phyloP scores from a whole-genome alignment of 2,113 vertebrate genomes.

The Podilymbus podiceps region DNA sequence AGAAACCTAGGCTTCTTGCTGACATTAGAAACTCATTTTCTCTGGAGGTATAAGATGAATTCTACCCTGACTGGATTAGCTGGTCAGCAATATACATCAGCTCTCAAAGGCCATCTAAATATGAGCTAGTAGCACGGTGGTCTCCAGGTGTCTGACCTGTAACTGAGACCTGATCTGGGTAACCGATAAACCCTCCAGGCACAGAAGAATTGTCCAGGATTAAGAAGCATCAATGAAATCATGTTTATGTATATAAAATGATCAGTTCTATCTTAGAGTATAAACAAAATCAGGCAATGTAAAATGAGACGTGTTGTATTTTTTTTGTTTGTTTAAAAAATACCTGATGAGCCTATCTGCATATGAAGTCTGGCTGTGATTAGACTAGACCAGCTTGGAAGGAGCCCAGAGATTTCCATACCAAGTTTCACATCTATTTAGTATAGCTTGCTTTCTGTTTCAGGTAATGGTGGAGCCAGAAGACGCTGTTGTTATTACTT shows the following conservation, averaged over 20 bases:
- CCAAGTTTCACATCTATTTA: neutral
- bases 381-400: neutral
- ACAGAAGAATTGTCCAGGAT: neutral
- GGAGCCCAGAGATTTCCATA: neutral
- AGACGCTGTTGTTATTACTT: neutral
- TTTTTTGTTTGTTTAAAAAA: neutral
- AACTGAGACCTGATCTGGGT: neutral
- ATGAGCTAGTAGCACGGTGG: neutral
- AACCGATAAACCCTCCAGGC: neutral
- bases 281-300: conserved; percentile 32
- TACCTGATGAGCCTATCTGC: neutral
- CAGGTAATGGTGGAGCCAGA: neutral
- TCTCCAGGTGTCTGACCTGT: neutral
- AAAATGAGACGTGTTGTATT: neutral
- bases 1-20: neutral
- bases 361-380: neutral
- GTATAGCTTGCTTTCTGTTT: neutral
- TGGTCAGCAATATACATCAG: neutral
- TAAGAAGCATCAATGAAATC: neutral
- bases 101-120: neutral
- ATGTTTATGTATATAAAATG: neutral
- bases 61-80: neutral
- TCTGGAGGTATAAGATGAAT: neutral
- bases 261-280: neutral
- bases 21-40: neutral